These are phyloP conservation scores for Steinernema carpocapsae DNA, from an alignment of 2,888 invertebrate species.

Conservation along the genomic window DNA sequence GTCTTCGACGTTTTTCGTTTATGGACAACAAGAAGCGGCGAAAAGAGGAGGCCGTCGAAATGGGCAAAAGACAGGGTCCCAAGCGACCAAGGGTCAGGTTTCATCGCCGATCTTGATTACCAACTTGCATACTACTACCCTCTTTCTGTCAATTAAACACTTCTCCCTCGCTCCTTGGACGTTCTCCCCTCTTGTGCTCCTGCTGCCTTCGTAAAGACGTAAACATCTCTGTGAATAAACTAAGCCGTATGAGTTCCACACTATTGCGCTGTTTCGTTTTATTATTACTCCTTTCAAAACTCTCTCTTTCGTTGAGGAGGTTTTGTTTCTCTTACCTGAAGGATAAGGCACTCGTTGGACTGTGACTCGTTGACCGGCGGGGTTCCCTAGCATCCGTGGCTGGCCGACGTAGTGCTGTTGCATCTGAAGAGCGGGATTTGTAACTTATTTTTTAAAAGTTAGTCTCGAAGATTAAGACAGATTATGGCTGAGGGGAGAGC, in stretches of 20 bases:
- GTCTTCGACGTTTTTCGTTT: no score
- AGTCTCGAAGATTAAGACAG: neutral
- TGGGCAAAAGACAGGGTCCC: no score
- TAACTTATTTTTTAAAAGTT: neutral
- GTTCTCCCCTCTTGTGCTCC: neutral
- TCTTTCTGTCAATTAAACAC: constrained; percentile 24
- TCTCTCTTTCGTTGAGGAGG: neutral
- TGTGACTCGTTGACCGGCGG: neutral
- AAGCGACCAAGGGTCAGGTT: constrained; percentile 12
- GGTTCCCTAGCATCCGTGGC: constrained; percentile 1
- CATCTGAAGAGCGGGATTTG: neutral
- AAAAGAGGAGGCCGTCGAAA: no score
- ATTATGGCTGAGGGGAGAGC: constrained; percentile 15
- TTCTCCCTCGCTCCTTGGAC: neutral
- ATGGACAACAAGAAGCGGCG: no score
- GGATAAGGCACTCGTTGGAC: constrained; percentile 12
- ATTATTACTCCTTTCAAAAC: neutral
- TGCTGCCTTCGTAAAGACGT: neutral
- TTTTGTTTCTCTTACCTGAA: neutral
- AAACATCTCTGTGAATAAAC: constrained; percentile 25
- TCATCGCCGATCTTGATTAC: constrained; percentile 23
- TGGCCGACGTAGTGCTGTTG: constrained; percentile 20
- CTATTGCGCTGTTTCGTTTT: neutral
- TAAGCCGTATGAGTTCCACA: neutral
- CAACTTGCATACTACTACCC: constrained; percentile 14